Evolutionary conservation across 2,797 vertebrate genomes (phyloP), one percentile per base, ranked within the genome.

Genomic region (Hephaestus fuliginosus): DNA sequence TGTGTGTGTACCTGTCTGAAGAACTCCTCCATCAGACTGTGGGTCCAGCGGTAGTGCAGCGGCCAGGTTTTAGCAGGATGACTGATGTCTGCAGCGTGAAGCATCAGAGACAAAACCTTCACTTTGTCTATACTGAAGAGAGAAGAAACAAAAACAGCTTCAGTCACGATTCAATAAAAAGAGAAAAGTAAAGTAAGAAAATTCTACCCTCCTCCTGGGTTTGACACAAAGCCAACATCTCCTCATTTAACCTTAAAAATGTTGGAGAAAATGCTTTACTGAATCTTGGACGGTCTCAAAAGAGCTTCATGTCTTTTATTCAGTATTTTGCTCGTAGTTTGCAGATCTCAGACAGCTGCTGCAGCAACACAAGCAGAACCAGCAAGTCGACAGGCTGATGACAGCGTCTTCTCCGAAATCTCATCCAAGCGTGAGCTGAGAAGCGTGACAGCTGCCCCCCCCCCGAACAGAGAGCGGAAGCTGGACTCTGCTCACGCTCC

Each of bases 1-100:
- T 25, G 51, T 39, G 56, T 56, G 33, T 65, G 60, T 25, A 95
- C 98, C 97, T 99, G 98, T 96, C 96, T 96, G 87, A 99, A 99
- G 91, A 99, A 99, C 94, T 99, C 98, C 92, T 99, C 98, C 98
- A 99, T 99, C 74, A 99, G 94, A 70, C 97, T 96, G 92, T 97
- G 97, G 12, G 98, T 99, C 98, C 98, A 99, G 76, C 96, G 96
- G 90, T 98, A 95, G 92, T 99, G 98, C 83, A 98, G 96, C 0
- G 96, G 94, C 98, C 98, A 99, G 88, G 94, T 89, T 92, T 99
- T 99, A 86, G 98, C 97, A 2, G 98, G 98, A 90, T 99, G 98
- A 86, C 98, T 99, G 93, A 99, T 99, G 89, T 99, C 98, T 43
- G 98, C 98, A 8, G 98, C 97, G 3, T 99, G 98, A 86, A 99